Evolutionary conservation across 2,888 invertebrate genomes (phyloP), one percentile per base, ranked within the genome.

Genomic region (Cinara cedri): DNA sequence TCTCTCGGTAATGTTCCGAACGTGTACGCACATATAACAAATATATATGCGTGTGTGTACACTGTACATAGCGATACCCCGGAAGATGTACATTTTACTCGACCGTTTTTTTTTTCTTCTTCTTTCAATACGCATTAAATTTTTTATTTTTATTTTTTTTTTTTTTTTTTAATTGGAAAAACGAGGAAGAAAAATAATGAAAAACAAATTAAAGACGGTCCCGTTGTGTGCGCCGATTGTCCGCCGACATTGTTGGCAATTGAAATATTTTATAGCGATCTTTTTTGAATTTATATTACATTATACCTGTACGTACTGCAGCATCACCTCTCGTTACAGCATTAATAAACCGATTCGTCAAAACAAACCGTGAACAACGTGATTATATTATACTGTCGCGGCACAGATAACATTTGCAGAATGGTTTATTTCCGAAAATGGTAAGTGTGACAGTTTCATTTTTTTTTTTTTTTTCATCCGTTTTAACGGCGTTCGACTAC

Each of bases 361-460:
- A 34, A 34, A 44, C 71, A 72, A 57, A 57, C 71, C 71, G 71
- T 72, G 71, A 72, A 72, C 13, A 57, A 57, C 44, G 44, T 34
- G 6, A 34, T 34, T 34, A 34, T 34, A n/a, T n/a, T n/a, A n/a
- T 34, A 54, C 46, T 42, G 63, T 63, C 4, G 34, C 42, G 63
- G 57, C 74, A 71, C n/a, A 72, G 62, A 62, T 72, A 49, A 62
- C 71, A 71, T 57, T 71, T 16, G n/a, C n/a, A n/a, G n/a, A n/a
- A n/a, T n/a, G n/a, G n/a, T 72, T 72, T 44, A 24, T 57, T 57
- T 21, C 57, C 44, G 44, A 72, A 57, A 44, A 72, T 16, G 16
- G 57, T 57, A 24, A 44, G 57, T 72, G 71, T 72, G 57, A 44
- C 71, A 44, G 24, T 57, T 57, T 72, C 21, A 24, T 57, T 57